These are phyloP conservation scores for Melanogrammus aeglefinus DNA, from an alignment of 2,797 vertebrate genomes.

Conservation along the genomic window DNA sequence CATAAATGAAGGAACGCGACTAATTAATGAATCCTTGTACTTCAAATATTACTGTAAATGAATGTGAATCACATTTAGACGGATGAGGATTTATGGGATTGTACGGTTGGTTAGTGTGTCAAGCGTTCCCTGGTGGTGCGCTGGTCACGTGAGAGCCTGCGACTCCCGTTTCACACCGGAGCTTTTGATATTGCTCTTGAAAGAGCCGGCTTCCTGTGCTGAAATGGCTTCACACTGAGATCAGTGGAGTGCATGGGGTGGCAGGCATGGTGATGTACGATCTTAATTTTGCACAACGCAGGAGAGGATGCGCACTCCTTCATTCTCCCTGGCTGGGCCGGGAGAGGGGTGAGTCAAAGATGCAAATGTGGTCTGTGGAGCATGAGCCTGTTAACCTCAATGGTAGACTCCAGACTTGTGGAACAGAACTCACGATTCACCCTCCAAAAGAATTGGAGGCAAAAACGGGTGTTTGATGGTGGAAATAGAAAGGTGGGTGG, in stretches of 20 bases:
- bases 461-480: not conserved
- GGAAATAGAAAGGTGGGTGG: not conserved
- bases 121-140: conserved; percentile 10
- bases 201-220: conserved; percentile 39
- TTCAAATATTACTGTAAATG: not conserved
- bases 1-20: not conserved
- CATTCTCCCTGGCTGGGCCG: conserved; percentile 53
- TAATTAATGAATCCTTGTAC: not conserved
- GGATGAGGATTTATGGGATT: conserved; percentile 8
- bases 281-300: conserved; percentile 55
- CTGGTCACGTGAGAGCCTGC: conserved; percentile 22
- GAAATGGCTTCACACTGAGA: conserved; percentile 57
- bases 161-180: conserved; percentile 33
- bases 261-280: conserved; percentile 50
- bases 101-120: conserved; percentile 11
- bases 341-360: conserved; percentile 51
- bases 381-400: conserved; percentile 53
- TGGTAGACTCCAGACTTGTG: conserved; percentile 48
- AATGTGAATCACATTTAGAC: conserved; percentile 27
- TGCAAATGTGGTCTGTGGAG: conserved; percentile 58
- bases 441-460: conserved; percentile 19
- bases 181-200: conserved; percentile 45
- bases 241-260: conserved; percentile 55
- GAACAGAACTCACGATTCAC: conserved; percentile 46
- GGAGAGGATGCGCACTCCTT: conserved; percentile 43